A percentile compares a stretch with the other conserved stretches of the same genome.
phyloP scores from a whole-genome alignment of 2,797 vertebrate species.

The Sus cebifrons region DNA sequence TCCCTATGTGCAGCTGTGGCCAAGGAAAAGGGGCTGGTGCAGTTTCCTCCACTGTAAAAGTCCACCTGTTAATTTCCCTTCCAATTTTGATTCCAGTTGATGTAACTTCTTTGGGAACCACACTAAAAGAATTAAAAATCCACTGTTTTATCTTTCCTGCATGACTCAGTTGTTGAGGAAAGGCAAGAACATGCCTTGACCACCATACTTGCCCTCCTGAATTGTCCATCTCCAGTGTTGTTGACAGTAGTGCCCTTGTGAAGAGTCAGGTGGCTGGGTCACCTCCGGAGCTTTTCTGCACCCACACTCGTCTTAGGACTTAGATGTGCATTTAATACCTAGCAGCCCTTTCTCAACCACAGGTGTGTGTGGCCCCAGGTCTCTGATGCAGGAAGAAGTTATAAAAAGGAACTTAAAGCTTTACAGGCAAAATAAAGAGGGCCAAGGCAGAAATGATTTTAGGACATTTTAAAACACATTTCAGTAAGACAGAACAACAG shows the following conservation, averaged over 20 bases:
- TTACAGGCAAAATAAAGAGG: background rate
- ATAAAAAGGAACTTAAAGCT: background rate
- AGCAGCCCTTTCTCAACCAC: background rate
- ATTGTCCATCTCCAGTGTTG: background rate
- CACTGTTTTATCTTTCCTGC: background rate
- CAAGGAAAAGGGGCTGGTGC: rapidly evolving
- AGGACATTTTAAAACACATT: background rate
- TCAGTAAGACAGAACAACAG: background rate
- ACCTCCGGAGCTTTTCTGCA: background rate
- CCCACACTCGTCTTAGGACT: background rate
- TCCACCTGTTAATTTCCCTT: background rate
- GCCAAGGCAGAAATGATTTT: background rate
- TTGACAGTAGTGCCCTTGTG: background rate
- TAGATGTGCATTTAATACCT: background rate
- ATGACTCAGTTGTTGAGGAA: background rate
- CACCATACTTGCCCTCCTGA: background rate
- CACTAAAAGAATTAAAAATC: background rate
- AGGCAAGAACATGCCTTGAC: background rate
- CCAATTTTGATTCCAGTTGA: background rate
- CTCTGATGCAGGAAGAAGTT: background rate
- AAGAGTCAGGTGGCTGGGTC: background rate
- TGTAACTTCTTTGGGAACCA: background rate
- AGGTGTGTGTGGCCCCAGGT: no score
- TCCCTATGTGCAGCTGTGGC: rapidly evolving
- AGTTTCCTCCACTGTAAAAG: background rate